Evolutionary conservation across 2,797 vertebrate genomes (phyloP).

Genomic region (Dicrostonyx torquatus): DNA sequence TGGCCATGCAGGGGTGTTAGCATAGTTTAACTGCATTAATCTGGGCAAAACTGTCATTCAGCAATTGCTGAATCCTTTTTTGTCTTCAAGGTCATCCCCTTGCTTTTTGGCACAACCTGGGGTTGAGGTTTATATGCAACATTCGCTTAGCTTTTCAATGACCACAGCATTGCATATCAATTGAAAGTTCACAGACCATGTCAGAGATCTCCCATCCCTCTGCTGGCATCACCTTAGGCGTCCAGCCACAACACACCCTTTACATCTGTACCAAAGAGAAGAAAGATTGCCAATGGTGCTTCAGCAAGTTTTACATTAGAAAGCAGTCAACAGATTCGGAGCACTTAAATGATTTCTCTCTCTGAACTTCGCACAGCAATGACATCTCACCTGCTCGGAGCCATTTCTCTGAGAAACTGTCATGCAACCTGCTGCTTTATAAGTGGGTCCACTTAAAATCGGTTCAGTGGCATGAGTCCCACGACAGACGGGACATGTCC

Average conservation of each 20-base stretch:
- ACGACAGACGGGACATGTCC: slow-evolving; percentile 5
- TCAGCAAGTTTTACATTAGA: not conserved
- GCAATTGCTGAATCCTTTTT: slow-evolving; percentile 68
- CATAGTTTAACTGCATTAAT: slow-evolving; percentile 58
- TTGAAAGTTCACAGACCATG: slow-evolving; percentile 55
- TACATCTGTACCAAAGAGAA: slow-evolving; percentile 54
- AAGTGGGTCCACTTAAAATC: slow-evolving; percentile 35
- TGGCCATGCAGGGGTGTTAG: slow-evolving; percentile 65
- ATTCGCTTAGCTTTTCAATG: slow-evolving; percentile 41
- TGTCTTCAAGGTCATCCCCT: slow-evolving; percentile 28
- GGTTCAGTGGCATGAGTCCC: slow-evolving; percentile 49
- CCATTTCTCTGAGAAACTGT: slow-evolving; percentile 84
- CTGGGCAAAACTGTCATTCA: slow-evolving; percentile 62
- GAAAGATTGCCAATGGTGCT: not conserved
- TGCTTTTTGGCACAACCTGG: slow-evolving; percentile 59
- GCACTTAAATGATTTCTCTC: slow-evolving; percentile 63
- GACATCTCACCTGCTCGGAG: slow-evolving; percentile 53
- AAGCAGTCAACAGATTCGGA: slow-evolving; percentile 19
- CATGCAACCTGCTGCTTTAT: slow-evolving; percentile 85
- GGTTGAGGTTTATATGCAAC: slow-evolving; percentile 26
- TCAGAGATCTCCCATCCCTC: slow-evolving; percentile 49
- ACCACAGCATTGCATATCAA: slow-evolving; percentile 38
- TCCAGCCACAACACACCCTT: slow-evolving; percentile 60
- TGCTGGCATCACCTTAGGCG: slow-evolving; percentile 52
- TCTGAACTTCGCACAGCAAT: slow-evolving; percentile 68